Base-by-base conservation (phyloP, 2,888 invertebrate genomes). In the Yponomeuta malinellus region DNA sequence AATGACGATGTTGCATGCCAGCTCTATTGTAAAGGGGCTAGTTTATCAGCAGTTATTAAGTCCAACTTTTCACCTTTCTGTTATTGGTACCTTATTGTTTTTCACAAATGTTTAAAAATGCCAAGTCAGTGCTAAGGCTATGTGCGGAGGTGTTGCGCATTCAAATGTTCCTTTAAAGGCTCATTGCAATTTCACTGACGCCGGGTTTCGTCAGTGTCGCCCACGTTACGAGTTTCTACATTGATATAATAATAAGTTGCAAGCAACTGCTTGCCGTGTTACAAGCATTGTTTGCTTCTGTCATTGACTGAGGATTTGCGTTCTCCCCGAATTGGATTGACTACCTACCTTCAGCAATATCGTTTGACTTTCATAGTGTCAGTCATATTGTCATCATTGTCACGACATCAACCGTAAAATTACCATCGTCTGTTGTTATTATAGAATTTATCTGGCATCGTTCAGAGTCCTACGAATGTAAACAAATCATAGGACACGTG, bases 151-250 rank as follows among this genome's bases (percentile, higher is more conserved):
- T 75, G 75, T 76, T 80, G 75, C 81, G 85, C 83, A 87, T 88
- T 81, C 75, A 77, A 86, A 87, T 84, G 77, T 78, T 76, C 73
- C 76, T 78, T 78, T 78, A 69, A 31, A 79, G 82, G 82, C 78
- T 83, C 84, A 85, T 78, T 86, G 82, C 82, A 81, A 78, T 82
- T 82, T 79, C 76, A 75, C 75, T 75, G 76, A 75, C 76, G 74
- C 74, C 77, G 75, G 73, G 81, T 88, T 88, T 87, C 86, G 80
- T 83, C 83, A 86, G 77, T 75, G 76, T 80, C 86, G 83, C 88
- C 88, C 83, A 87, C 87, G 82, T 75, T 74, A 75, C 79, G 80
- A 88, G 89, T 90, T 88, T 89, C 88, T 70, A 63, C 85, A 86
- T 88, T 87, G 85, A 88, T 89, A 85, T 76, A 81, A 80, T 84